These are phyloP conservation scores for Chauna torquata DNA, from an alignment of 2,113 vertebrate species.

Conservation along the genomic window DNA sequence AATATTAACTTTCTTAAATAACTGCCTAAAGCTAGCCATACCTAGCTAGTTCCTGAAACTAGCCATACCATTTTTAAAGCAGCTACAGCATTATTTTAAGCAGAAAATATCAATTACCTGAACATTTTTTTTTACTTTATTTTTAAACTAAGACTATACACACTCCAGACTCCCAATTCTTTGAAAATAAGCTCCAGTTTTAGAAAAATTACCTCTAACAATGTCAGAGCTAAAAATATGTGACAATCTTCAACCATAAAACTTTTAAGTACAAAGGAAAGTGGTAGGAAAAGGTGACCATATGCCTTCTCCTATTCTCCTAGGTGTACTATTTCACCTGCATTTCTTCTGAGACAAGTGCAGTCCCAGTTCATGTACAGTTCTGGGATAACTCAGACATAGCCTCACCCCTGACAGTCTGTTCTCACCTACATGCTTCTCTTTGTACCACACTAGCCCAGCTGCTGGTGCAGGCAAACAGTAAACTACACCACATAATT, in stretches of 20 bases:
- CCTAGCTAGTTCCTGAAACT: neutral
- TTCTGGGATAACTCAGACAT: neutral
- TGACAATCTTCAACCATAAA: neutral
- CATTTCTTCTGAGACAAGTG: neutral
- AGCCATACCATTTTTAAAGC: neutral
- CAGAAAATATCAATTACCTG: neutral
- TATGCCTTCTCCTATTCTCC: neutral
- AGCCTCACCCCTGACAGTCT: neutral
- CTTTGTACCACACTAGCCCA: neutral
- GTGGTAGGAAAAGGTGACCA: neutral
- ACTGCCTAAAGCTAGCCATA: neutral
- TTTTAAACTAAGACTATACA: neutral
- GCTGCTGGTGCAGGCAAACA: neutral
- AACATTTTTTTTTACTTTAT: neutral
- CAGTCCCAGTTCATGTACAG: neutral
- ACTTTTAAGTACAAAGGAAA: neutral
- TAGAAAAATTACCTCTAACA: neutral
- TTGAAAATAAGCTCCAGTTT: neutral
- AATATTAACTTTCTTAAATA: neutral
- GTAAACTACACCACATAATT: neutral
- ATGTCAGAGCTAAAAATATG: neutral
- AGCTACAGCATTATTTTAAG: neutral
- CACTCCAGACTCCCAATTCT: neutral
- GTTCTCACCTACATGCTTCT: neutral
- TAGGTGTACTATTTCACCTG: neutral